Base-by-base conservation (phyloP, 2,888 invertebrate species). In the Caenorhabditis zanzibari region DNA sequence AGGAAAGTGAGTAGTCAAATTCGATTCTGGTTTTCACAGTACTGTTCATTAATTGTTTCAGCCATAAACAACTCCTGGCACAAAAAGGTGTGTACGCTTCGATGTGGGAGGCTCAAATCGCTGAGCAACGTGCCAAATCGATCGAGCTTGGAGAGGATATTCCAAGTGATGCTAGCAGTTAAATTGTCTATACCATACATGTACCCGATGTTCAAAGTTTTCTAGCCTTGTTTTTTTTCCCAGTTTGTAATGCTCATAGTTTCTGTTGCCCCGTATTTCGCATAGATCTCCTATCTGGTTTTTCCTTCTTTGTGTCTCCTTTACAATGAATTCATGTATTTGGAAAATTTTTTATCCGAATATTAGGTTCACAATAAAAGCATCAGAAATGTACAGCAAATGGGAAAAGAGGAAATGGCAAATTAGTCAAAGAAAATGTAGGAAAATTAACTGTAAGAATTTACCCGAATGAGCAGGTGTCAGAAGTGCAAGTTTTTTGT, bases 81-180 rank as follows among this genome's bases (percentile, higher is more conserved):
- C 94, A 94, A 89, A 95, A 94, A 84, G 96, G 96, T 4, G 93
- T 95, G 66, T 98, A 98, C 93, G 95, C 96, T 0, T 94, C 95
- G 32, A 98, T 98, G 97, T 98, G 98, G 98, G 77, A 77, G 41
- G 81, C 87, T n/a, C 91, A 91, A 74, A 87, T 86, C 59, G 85
- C 87, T 6, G 86, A 86, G 58, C 80, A 81, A 73, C 49, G 81
- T 22, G 83, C 74, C 12, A 75, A 80, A 64, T 83, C 83, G n/a
- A 66, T 83, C n/a, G 83, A 83, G 49, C 22, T 68, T 19, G 68
- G 49, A 4, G 81, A 73, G 32, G 79, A 76, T 19, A n/a, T 76
- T 38, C 38, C 61, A 19, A 69, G 68, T 49, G 76, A 76, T 69
- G 52, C 66, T 19, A 76, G 76, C 61, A 47, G 58, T 14, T 75